phyloP scores from a whole-genome alignment of 2,888 invertebrate species.

The Ptilodon capucinus region DNA sequence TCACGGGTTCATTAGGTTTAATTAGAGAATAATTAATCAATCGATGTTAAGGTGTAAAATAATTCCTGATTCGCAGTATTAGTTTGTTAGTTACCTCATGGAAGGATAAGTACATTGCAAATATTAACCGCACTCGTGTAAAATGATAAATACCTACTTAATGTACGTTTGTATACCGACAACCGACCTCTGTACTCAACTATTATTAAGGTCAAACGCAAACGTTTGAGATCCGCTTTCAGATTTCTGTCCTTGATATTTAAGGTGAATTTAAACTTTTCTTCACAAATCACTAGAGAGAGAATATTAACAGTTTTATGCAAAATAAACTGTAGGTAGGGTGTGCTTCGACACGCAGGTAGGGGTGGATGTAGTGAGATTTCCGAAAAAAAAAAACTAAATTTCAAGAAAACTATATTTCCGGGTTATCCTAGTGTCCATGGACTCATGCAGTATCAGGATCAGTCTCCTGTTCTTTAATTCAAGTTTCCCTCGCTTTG shows the following conservation, averaged over 20 bases:
- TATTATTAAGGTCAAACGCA: conserved; percentile 46
- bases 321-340: no score
- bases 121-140: background rate
- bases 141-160: background rate
- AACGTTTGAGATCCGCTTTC: conserved; percentile 40
- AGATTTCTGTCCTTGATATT: conserved; percentile 54
- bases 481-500: no score
- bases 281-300: conserved; percentile 34
- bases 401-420: no score
- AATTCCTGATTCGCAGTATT: background rate
- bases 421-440: no score
- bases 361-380: no score
- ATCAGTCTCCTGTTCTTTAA: no score
- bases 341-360: no score
- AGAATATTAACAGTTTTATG: conserved; percentile 24
- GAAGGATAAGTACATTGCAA: background rate
- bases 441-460: no score
- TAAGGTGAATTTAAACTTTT: conserved; percentile 39
- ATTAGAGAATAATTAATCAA: no score
- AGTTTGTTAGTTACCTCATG: background rate
- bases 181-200: conserved; percentile 10
- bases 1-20: no score
- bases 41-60: no score
- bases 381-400: no score
- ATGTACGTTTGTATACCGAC: background rate